A percentile compares a stretch with the other conserved stretches of the same genome.
These are phyloP conservation scores for Rousettus leschenaultii DNA, from an alignment of 2,113 vertebrate species.

Conservation along the genomic window DNA sequence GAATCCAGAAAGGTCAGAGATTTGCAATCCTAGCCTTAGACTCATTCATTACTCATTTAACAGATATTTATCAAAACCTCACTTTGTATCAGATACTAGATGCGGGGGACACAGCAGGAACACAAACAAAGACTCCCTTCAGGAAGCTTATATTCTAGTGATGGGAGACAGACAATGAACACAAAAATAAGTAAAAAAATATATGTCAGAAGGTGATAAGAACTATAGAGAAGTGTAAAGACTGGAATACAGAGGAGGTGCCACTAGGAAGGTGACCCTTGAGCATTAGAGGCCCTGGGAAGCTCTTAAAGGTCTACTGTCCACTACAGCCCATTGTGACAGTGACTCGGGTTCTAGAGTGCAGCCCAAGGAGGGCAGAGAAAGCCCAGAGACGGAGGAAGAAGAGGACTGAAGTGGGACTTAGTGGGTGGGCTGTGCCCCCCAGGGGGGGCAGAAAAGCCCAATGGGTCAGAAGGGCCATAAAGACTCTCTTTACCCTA, in stretches of 20 bases:
- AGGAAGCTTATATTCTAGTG: not conserved
- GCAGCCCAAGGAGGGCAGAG: not conserved
- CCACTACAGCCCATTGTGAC: constrained; percentile 26
- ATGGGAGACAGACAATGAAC: not conserved
- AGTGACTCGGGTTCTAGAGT: constrained; percentile 34
- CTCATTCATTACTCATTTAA: not conserved
- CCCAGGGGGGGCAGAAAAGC: not conserved
- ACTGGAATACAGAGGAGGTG: not conserved
- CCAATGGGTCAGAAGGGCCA: constrained; percentile 66
- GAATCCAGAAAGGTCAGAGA: not conserved
- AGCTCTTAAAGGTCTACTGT: not conserved
- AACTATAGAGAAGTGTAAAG: not conserved
- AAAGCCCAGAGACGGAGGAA: not conserved
- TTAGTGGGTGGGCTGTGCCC: constrained; percentile 32
- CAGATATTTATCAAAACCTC: not conserved
- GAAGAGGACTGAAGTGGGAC: not conserved
- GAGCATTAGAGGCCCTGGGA: not conserved
- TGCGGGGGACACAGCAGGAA: not conserved
- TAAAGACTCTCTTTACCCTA: constrained; percentile 41
- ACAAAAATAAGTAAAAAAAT: not conserved
- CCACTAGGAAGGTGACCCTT: not conserved
- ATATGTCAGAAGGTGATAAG: not conserved
- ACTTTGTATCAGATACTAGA: not conserved
- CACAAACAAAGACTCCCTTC: not conserved
- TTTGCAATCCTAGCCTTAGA: not conserved